A percentile compares a stretch with the other conserved stretches of the same genome.
Evolutionary conservation across 2,888 invertebrate genomes (phyloP).

Genomic region (Ligdia adustata): DNA sequence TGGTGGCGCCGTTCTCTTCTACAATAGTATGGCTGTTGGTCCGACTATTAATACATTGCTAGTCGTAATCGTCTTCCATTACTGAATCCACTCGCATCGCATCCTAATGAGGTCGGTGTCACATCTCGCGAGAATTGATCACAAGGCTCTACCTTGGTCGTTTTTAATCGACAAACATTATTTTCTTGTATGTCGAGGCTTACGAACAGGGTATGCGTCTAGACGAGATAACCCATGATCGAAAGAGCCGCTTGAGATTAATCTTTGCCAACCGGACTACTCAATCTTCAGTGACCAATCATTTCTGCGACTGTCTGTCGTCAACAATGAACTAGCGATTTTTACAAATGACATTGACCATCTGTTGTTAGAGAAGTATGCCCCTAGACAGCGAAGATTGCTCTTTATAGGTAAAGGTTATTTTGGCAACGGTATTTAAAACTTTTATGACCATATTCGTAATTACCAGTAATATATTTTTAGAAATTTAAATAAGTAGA

Average conservation of each 20-base stretch:
- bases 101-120: conserved; percentile 52
- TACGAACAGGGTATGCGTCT: conserved; percentile 34
- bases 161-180: conserved; percentile 3
- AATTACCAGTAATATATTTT: no score
- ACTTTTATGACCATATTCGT: no score
- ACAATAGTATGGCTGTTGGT: conserved; percentile 48
- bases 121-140: conserved; percentile 30
- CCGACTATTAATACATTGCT: conserved; percentile 54
- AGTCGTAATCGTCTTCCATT: conserved; percentile 56
- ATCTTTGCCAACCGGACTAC: conserved; percentile 36
- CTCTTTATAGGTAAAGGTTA: background rate
- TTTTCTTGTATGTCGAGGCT: conserved; percentile 5
- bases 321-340: conserved; percentile 23
- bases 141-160: conserved; percentile 38
- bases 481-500: conserved; percentile 3
- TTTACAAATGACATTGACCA: conserved; percentile 31
- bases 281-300: conserved; percentile 22
- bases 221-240: conserved; percentile 48
- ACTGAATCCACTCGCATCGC: conserved; percentile 50
- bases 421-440: background rate
- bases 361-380: conserved; percentile 6
- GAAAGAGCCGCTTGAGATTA: conserved; percentile 37
- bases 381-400: background rate
- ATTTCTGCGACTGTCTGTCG: conserved; percentile 12
- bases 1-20: conserved; percentile 53